These are phyloP conservation scores for Mustela lutreola DNA, from an alignment of 2,113 vertebrate species.

Conservation along the genomic window DNA sequence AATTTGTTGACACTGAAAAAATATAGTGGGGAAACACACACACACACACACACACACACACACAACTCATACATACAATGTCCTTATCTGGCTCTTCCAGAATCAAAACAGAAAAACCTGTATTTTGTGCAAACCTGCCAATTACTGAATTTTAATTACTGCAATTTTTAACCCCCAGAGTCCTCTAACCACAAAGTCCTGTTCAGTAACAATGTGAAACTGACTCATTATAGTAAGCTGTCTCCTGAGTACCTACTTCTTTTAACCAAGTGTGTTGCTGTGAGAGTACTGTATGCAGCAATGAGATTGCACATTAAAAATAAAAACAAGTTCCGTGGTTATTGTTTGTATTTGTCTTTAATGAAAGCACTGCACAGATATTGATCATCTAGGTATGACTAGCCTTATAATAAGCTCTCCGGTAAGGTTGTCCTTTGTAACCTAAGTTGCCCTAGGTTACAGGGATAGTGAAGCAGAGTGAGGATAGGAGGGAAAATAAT, in stretches of 20 bases:
- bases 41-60: no score
- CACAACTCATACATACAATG: background rate
- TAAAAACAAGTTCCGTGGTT: background rate
- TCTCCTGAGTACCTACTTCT: slow-evolving; percentile 45
- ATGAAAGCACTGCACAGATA: background rate
- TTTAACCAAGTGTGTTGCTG: background rate
- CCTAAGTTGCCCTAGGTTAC: background rate
- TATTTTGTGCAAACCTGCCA: slow-evolving; percentile 70
- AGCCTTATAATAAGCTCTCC: background rate
- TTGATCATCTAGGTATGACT: background rate
- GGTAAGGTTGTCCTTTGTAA: background rate
- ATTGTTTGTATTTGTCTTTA: background rate
- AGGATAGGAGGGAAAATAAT: background rate
- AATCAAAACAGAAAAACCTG: slow-evolving; percentile 69
- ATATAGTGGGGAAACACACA: background rate
- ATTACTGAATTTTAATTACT: slow-evolving; percentile 79
- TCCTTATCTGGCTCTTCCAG: slow-evolving; percentile 39
- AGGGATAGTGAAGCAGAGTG: background rate
- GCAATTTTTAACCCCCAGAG: slow-evolving; percentile 44
- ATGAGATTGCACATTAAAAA: background rate
- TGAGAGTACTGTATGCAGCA: background rate
- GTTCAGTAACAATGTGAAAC: slow-evolving; percentile 47
- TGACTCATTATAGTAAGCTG: slow-evolving; percentile 56
- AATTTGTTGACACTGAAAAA: slow-evolving; percentile 33
- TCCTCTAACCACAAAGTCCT: slow-evolving; percentile 46